Base-by-base conservation (phyloP, 1,140 invertebrate species). In the Streblospio benedicti region DNA sequence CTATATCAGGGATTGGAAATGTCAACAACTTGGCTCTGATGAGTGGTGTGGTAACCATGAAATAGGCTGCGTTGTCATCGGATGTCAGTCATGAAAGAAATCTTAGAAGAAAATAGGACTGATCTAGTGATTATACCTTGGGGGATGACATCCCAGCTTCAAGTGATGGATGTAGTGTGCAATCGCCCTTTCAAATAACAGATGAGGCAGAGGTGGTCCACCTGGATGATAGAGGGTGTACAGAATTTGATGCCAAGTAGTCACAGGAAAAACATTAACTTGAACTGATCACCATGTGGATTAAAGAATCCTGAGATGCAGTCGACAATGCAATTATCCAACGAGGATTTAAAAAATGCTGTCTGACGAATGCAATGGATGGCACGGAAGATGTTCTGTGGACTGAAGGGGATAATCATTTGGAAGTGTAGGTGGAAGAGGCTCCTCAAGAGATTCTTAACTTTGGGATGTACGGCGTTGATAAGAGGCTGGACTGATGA, bases 341-440 rank as follows among this genome's bases (percentile, higher is more conserved):
- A 12, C 6, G n/a, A 4, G 2, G 4, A 1, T 47, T 47, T 28
- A 47, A 45, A 28, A 47, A 47, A 16, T 47, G 2, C 14, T 47
- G 14, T 12, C 45, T 59, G 20, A 27, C 54, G 33, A 59, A 28
- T 38, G 57, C 51, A 27, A 20, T 14, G 52, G 57, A 45, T 32
- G 57, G 57, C 23, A 41, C 57, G 20, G 57, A 52, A 33, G 57
- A 60, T 18, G 27, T 61, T 0, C 14, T 59, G 12, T 16, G 32
- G 25, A 9, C 31, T 5, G 25, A 3, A 20, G 51, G 18, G 20
- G 31, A 53, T 2, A 2, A 2, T 28, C 27, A 53, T 32, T 20
- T 23, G 2, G 51, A 53, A n/a, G 25, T 31, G n/a, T n/a, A n/a
- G n/a, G n/a, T n/a, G n/a, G n/a, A n/a, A n/a, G n/a, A n/a, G n/a